Conservation (phyloP, 2,113 vertebrate species). For the Silurus glanis region DNA sequence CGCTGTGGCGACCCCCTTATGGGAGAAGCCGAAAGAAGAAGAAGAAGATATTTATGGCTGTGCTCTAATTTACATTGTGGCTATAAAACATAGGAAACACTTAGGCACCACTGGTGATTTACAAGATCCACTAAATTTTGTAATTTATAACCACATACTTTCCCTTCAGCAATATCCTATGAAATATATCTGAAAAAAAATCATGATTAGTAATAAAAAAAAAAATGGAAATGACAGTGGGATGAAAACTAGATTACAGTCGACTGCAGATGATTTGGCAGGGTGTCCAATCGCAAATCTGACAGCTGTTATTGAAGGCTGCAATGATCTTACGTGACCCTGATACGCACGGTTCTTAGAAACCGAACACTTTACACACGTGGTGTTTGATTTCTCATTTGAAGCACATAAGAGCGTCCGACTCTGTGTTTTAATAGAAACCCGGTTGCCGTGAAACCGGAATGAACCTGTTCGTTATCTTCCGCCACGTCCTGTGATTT, state of each 20-base stretch:
- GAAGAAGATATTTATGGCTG: neutral
- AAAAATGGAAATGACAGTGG: neutral
- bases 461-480: slow-evolving; percentile 54
- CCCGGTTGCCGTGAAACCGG: slow-evolving; percentile 26
- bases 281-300: neutral
- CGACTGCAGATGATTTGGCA: neutral
- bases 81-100: neutral
- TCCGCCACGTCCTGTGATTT: slow-evolving; percentile 28
- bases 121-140: neutral
- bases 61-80: neutral
- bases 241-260: neutral
- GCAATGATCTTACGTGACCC: neutral
- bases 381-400: neutral
- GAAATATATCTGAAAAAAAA: neutral
- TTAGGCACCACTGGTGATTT: neutral
- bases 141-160: neutral
- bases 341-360: neutral
- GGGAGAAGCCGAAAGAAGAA: too few species aligned
- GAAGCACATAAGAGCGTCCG: too few species aligned
- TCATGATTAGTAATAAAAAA: neutral
- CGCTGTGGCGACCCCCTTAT: too few species aligned
- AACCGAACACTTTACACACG: neutral
- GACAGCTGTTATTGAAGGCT: neutral
- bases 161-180: neutral
- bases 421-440: neutral